phyloP scores from a whole-genome alignment of 1,140 invertebrate genomes.

The Drosophila albomicans region DNA sequence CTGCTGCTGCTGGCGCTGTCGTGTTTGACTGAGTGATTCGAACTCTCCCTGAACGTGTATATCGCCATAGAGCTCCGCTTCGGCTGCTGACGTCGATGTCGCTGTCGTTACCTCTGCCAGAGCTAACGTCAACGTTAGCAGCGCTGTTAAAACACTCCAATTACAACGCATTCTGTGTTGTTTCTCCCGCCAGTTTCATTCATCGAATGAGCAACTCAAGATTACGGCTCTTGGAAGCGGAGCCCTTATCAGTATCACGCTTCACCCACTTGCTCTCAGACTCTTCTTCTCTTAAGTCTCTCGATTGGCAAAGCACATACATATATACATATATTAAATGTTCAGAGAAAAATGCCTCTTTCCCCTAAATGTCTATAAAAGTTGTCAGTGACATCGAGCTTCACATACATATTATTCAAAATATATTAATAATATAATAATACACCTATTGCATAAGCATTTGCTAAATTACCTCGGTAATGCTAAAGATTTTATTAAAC shows the following conservation, averaged over 20 bases:
- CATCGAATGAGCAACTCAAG: constrained; percentile 53
- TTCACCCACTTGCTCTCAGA: not conserved
- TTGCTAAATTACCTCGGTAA: no score
- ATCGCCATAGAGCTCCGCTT: constrained; percentile 56
- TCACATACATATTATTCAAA: no score
- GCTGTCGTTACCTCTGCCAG: not conserved
- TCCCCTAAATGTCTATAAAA: no score
- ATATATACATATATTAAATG: no score
- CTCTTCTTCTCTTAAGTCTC: not conserved
- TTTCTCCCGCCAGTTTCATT: constrained; percentile 34
- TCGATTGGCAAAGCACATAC: not conserved
- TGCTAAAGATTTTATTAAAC: no score
- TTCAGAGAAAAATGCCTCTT: no score
- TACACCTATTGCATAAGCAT: no score
- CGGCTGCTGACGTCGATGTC: not conserved
- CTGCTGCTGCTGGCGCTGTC: constrained; percentile 44
- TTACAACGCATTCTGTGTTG: constrained; percentile 47
- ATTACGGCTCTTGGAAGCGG: not conserved
- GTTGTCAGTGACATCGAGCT: no score
- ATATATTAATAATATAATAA: no score
- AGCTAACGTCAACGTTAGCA: not conserved
- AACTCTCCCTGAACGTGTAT: constrained; percentile 51
- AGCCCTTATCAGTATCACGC: constrained; percentile 45
- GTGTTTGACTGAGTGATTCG: constrained; percentile 60
- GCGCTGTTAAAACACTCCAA: not conserved